Conservation (phyloP, 2,888 invertebrate genomes). For the Dione juno region DNA sequence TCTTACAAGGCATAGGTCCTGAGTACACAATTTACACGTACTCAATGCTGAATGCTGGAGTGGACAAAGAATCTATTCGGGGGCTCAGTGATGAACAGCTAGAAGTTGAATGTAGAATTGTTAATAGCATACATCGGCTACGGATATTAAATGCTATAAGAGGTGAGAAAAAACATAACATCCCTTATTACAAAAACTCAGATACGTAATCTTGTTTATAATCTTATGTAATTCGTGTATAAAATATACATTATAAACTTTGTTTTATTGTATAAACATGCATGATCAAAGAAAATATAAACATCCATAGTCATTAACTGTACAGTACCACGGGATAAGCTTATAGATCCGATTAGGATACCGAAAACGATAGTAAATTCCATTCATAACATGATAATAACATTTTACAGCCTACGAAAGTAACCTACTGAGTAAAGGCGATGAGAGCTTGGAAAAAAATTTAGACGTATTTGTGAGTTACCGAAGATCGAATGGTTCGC, state of each 20-base stretch:
- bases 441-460: conserved; percentile 93
- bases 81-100: conserved; percentile 96
- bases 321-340: neutral
- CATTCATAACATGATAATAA: neutral
- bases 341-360: neutral
- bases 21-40: conserved; percentile 99
- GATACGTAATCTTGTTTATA: conserved; percentile 20
- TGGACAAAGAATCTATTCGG: conserved; percentile 94
- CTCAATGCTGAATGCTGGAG: conserved; percentile 96
- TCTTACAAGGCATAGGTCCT: conserved; percentile 91
- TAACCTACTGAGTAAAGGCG: conserved; percentile 86
- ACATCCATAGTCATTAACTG: conserved; percentile 7
- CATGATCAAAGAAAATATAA: conserved; percentile 17
- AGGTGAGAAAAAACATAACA: conserved; percentile 66
- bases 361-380: neutral
- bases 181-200: neutral
- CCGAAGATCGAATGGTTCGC: conserved; percentile 97
- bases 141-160: conserved; percentile 95
- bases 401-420: conserved; percentile 84
- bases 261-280: conserved; percentile 17
- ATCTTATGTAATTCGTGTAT: conserved; percentile 9
- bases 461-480: conserved; percentile 99
- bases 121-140: conserved; percentile 96
- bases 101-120: conserved; percentile 93
- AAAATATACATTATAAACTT: conserved; percentile 13